Base-by-base conservation (phyloP, 2,797 vertebrate genomes). In the Bovichtus variegatus region DNA sequence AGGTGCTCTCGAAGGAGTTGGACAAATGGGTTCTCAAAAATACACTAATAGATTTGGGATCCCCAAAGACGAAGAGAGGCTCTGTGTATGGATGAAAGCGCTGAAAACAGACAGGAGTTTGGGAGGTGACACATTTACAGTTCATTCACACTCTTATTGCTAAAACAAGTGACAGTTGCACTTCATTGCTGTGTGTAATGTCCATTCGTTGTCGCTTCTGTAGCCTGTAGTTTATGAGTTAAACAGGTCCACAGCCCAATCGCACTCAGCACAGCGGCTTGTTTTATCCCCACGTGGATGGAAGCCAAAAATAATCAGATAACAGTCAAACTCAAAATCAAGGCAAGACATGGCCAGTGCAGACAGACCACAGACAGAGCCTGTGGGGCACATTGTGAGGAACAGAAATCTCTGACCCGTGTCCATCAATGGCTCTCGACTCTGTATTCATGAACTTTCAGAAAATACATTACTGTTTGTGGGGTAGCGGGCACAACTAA, bases 1-100 rank as follows among this genome's bases (percentile, higher is more conserved):
- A 83, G 83, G 74, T 83, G 73, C 41, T 80, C 71, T 86, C 69
- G 29, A 41, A 71, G 71, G 53, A 71, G 13, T 46, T 13, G 27
- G 62, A 71, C 60, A 75, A 87, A 74, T 55, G 43, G 4, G 6
- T 66, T 78, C 36, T 75, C 40, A 63, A 53, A 71, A 83, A 59
- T 34, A 51, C 38, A 19, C 50, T 36, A 27, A 62, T 69, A 46
- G 29, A 67, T 76, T 62, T 63, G 21, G 65, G 40, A 36, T 87
- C 63, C 38, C 58, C 31, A 40, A 53, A 72, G 80, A 76, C 6
- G 19, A 9, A 27, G 57, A 50, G 40, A 34, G 16, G 25, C 57
- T 55, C 19, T 49, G 36, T 18, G 34, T 29, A 0, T 12, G 64
- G 29, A 27, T 63, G 34, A 63, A 77, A 77, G 69, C 11, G 9